Evolutionary conservation across 2,888 invertebrate species (phyloP), one percentile per base, ranked within the genome.

Genomic region (Drosophila cracens): DNA sequence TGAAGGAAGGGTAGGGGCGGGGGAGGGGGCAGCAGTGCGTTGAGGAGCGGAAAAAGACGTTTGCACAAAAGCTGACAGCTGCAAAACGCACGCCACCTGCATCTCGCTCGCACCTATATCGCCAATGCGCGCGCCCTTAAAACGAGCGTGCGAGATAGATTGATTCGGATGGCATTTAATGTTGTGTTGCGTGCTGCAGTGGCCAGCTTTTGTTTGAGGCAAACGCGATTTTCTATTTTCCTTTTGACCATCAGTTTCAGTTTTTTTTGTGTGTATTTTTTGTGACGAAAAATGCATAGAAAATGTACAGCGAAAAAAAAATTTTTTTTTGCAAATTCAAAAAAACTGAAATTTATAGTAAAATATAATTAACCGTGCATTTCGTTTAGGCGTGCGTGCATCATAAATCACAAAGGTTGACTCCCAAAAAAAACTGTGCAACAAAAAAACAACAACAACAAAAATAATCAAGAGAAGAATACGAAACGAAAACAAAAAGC

Each of bases 241-340:
- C 86, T 81, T 78, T 77, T 76, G 59, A 54, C 73, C 72, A 72
- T 52, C 78, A 68, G 77, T 62, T 78, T 78, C 78, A 78, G 62
- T 79, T 81, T 70, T 82, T 75, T 81, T 79, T 82, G 74, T 86
- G 90, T 86, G 88, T 86, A 88, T 86, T 89, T 89, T 89, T 78
- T 84, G 83, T 86, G 80, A 84, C 80, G 83, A 87, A 87, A 86
- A 83, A 86, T 81, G 81, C 65, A 87, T 59, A 79, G 69, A 87
- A 83, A 87, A 87, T 89, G 73, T 76, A 73, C 66, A 73, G 82
- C 29, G 64, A 63, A 74, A 66, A 74, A 38, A 58, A 61, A 2
- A 25, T 46, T 16, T 40, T n/a, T 46, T 71, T 73, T 61, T 69
- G 74, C 66, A 71, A 80, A 79, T 56, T 21, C 16, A 29, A 34